phyloP scores from a whole-genome alignment of 2,888 invertebrate genomes.

The Leptarthrus brevirostris region DNA sequence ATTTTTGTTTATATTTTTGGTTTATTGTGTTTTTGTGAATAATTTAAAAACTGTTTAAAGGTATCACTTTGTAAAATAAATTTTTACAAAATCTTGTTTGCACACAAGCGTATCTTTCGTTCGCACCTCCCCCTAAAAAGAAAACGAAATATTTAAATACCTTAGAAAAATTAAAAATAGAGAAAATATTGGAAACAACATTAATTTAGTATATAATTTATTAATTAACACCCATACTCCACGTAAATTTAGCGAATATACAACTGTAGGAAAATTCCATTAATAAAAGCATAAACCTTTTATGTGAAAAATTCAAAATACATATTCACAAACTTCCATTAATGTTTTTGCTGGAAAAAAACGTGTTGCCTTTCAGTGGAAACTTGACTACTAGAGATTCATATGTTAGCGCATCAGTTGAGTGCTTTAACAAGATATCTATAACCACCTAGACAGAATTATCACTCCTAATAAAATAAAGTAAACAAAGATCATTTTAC shows the following conservation, averaged over 20 bases:
- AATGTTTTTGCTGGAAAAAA: neutral
- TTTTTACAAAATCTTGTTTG: slow-evolving; percentile 26
- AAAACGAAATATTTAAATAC: slow-evolving; percentile 22
- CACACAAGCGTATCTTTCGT: slow-evolving; percentile 37
- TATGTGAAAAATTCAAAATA: too few species aligned
- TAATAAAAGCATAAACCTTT: too few species aligned
- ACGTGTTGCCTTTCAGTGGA: neutral
- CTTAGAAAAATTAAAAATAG: neutral
- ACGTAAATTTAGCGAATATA: too few species aligned
- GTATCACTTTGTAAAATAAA: slow-evolving; percentile 39
- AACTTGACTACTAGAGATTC: neutral
- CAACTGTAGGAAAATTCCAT: neutral
- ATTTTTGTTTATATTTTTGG: slow-evolving; percentile 56
- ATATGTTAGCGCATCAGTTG: slow-evolving; percentile 1
- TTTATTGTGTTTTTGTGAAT: slow-evolving; percentile 10
- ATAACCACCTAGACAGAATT: slow-evolving; percentile 26
- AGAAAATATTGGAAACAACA: too few species aligned
- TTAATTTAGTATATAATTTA: too few species aligned
- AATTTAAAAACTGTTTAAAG: slow-evolving; percentile 32
- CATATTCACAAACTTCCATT: neutral
- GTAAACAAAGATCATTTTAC: slow-evolving; percentile 36
- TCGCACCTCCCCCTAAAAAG: slow-evolving; percentile 67
- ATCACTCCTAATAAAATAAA: slow-evolving; percentile 38
- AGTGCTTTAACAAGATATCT: slow-evolving; percentile 25
- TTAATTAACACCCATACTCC: too few species aligned